These are phyloP conservation scores for Vespertilio murinus DNA, from an alignment of 2,797 vertebrate genomes.

Conservation along the genomic window DNA sequence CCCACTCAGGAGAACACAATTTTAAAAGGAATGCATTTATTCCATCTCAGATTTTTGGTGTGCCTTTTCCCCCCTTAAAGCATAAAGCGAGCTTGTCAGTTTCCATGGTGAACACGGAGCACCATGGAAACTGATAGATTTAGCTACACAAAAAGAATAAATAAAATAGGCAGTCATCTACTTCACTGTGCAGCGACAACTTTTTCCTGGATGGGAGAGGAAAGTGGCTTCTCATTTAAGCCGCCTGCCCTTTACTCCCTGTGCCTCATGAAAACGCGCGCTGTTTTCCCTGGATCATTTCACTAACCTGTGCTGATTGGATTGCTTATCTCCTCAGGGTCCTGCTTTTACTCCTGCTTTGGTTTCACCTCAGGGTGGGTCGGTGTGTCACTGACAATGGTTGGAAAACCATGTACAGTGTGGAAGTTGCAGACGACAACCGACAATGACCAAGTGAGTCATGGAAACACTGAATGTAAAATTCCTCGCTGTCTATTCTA, in stretches of 20 bases:
- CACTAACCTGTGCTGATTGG: neutral
- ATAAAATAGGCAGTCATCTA: constrained; percentile 79
- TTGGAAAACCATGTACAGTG: neutral
- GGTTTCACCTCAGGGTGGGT: neutral
- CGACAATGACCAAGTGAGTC: neutral
- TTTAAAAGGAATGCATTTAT: constrained; percentile 74
- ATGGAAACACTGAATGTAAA: neutral
- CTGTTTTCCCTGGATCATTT: neutral
- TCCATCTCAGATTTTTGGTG: constrained; percentile 66
- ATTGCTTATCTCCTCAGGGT: neutral
- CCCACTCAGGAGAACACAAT: constrained; percentile 61
- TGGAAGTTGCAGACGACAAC: constrained; percentile 22
- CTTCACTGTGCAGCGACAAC: constrained; percentile 65
- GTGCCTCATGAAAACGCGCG: neutral
- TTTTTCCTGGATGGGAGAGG: constrained; percentile 18
- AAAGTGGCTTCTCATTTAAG: constrained; percentile 52
- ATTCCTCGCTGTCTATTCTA: neutral
- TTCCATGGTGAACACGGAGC: constrained; percentile 78
- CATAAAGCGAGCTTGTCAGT: constrained; percentile 80
- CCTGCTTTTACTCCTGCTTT: neutral
- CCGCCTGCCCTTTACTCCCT: neutral
- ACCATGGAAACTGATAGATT: constrained; percentile 82
- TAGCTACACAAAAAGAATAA: constrained; percentile 80
- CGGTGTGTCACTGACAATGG: neutral
- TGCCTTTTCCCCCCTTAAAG: constrained; percentile 43